Evolutionary conservation across 2,888 invertebrate species (phyloP), one percentile per base, ranked within the genome.

Genomic region (Xiphydria camelus): DNA sequence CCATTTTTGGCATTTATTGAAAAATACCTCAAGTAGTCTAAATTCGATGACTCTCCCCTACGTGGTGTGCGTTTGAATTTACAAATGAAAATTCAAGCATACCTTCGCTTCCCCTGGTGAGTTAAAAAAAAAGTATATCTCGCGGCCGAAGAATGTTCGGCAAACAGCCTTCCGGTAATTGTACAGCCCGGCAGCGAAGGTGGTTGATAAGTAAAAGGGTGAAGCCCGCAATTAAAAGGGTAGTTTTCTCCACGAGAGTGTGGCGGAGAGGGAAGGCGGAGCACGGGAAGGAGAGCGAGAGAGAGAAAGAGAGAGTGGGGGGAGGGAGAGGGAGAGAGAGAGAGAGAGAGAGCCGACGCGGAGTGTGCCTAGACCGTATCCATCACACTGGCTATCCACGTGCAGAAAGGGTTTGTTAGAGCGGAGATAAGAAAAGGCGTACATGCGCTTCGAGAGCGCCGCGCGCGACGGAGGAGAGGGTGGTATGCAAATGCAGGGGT

Each of bases 401-500:
- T 26, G 50, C 48, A 43, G 57, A 51, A 57, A 58, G 51, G 55
- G 53, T 57, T 47, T 47, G 42, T 37, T 42, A 42, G 32, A 37
- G 33, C 38, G n/a, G n/a, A 36, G 47, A 42, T 42, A 47, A 42
- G 47, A 25, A 47, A 42, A 38, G 41, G 15, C 37, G 32, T 42
- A 42, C 42, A 32, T 23, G 32, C 9, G 46, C 41, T 46, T 46
- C 33, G 7, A 15, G 18, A 18, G 36, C 4, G 12, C 9, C 31
- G 19, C 23, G 26, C 19, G 18, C 23, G n/a, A n/a, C n/a, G n/a
- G n/a, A n/a, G n/a, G n/a, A 20, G 14, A n/a, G 31, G 14, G 37
- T 18, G 10, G 23, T 59, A 61, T 59, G 61, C 55, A 57, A 61
- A 61, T 59, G 49, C 41, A 34, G 29, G 14, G 47, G 41, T 51